phyloP scores from a whole-genome alignment of 2,113 vertebrate genomes.

The Sceloporus tristichus region DNA sequence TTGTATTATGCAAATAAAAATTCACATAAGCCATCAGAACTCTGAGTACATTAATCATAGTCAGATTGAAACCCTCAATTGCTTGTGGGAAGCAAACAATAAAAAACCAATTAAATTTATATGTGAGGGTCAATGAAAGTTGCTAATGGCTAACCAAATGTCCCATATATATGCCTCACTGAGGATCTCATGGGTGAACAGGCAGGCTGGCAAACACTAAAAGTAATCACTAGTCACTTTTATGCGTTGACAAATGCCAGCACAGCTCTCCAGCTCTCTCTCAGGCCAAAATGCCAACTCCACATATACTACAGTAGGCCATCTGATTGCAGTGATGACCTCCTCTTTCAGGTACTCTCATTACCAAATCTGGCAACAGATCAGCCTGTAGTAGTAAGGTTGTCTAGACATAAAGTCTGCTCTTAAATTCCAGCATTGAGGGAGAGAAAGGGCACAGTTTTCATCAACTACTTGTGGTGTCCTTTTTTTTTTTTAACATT shows the following conservation, averaged over 20 bases:
- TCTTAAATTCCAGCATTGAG: background rate
- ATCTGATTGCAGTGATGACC: background rate
- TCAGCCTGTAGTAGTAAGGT: background rate
- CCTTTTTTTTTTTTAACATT: background rate
- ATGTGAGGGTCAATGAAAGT: background rate
- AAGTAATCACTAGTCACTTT: too few relatives aligned
- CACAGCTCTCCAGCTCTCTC: too few relatives aligned
- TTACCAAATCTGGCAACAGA: background rate
- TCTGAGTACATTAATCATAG: conserved; percentile 2
- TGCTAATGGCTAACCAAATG: background rate
- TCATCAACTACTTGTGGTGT: background rate
- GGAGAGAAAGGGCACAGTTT: background rate
- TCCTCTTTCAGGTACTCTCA: background rate
- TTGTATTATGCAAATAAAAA: conserved; percentile 23
- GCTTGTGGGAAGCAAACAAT: background rate
- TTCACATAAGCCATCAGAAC: background rate
- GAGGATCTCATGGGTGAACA: too few relatives aligned
- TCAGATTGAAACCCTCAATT: background rate
- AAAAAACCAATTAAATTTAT: background rate
- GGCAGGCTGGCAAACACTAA: too few relatives aligned
- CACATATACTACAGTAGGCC: too few relatives aligned
- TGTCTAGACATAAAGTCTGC: background rate
- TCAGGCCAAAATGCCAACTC: too few relatives aligned
- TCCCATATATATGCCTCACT: too few relatives aligned
- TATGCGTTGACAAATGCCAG: too few relatives aligned